Conservation (phyloP, 1,140 invertebrate genomes). For the Apis florea region DNA sequence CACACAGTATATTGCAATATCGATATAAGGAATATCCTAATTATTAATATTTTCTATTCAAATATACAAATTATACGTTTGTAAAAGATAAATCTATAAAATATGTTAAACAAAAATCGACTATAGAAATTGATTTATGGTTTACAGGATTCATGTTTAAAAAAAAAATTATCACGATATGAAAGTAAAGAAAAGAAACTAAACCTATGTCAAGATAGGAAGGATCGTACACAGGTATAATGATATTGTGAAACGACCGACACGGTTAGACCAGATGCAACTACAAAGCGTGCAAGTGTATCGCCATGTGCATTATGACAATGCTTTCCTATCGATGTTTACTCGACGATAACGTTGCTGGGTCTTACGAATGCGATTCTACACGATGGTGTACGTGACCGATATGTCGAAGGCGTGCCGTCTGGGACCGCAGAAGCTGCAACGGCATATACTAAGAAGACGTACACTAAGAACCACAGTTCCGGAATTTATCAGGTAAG, state of each 20-base stretch:
- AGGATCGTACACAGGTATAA: conserved; percentile 15
- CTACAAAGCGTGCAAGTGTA: conserved; percentile 11
- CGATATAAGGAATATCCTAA: background rate
- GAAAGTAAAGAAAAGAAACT: conserved; percentile 36
- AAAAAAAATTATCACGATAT: conserved; percentile 43
- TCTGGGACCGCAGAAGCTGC: conserved; percentile 27
- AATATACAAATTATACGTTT: background rate
- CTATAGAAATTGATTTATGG: background rate
- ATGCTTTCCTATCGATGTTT: conserved; percentile 59
- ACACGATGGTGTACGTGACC: conserved; percentile 53
- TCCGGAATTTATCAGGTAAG: conserved; percentile 47
- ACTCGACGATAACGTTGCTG: conserved; percentile 51
- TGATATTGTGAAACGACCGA: conserved; percentile 28
- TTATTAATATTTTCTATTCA: background rate
- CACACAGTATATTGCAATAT: background rate
- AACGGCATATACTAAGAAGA: conserved; percentile 4
- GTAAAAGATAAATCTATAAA: background rate
- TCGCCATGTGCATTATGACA: conserved; percentile 45
- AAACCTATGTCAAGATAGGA: conserved; percentile 41
- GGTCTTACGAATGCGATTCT: conserved; percentile 47
- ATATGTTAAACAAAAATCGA: background rate
- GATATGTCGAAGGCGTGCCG: conserved; percentile 44
- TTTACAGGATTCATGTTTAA: background rate
- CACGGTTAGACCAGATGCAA: conserved; percentile 27
- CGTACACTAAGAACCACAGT: conserved; percentile 9